Conservation (phyloP, 64 coral and sea anemone genomes). For the Montipora cactus region DNA sequence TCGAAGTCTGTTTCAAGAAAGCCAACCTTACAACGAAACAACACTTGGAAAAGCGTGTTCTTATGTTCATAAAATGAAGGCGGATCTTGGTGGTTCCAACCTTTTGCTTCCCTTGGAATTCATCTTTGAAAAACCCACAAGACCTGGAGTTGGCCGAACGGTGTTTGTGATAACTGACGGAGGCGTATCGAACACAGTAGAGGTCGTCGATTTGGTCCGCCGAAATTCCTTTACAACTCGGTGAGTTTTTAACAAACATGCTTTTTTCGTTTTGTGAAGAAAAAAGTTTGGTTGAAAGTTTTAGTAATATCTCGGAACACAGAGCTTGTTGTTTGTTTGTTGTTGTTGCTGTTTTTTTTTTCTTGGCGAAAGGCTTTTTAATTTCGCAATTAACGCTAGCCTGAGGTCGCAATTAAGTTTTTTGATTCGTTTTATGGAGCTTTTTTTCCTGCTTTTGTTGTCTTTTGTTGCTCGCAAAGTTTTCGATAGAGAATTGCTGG, state of each 20-base stretch:
- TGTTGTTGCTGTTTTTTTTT: neutral
- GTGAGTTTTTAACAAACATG: slow-evolving; percentile 41
- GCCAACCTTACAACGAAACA: slow-evolving; percentile 74
- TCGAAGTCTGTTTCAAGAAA: slow-evolving; percentile 90
- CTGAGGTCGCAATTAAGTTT: neutral
- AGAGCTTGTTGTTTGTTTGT: no score
- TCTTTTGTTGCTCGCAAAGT: no score
- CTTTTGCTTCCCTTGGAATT: slow-evolving; percentile 86
- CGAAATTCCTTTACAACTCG: slow-evolving; percentile 81
- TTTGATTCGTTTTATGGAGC: neutral
- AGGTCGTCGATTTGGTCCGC: slow-evolving; percentile 93
- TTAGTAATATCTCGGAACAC: no score
- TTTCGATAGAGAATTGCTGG: no score
- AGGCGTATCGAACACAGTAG: slow-evolving; percentile 83
- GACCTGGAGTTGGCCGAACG: slow-evolving; percentile 68
- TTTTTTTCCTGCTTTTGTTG: neutral
- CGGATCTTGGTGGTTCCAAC: slow-evolving; percentile 88
- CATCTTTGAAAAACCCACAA: slow-evolving; percentile 89
- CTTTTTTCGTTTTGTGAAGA: neutral
- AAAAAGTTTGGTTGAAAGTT: no score
- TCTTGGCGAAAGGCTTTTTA: no score
- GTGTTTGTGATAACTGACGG: slow-evolving; percentile 89
- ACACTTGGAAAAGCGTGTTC: slow-evolving; percentile 68
- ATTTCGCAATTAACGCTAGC: no score
- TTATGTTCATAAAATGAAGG: slow-evolving; percentile 93